Percentiles rank a stretch among this genome's conserved stretches.
These are phyloP conservation scores for Zygogramma bicolorata DNA, from an alignment of 2,888 invertebrate genomes.

Conservation along the genomic window DNA sequence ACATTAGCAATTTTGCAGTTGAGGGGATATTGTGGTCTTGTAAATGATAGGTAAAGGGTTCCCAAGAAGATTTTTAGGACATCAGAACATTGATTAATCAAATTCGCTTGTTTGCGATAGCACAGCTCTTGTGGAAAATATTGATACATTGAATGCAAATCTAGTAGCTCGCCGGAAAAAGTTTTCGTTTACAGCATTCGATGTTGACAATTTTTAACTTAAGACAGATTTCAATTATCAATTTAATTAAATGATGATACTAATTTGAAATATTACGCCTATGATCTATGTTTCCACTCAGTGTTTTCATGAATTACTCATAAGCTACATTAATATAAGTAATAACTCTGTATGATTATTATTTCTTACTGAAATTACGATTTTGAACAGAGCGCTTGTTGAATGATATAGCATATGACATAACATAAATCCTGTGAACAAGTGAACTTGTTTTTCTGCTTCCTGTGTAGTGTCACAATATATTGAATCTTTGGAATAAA, in stretches of 20 bases:
- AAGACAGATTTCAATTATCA: background rate
- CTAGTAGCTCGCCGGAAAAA: conserved; percentile 1
- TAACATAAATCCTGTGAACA: too few species aligned
- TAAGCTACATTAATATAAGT: conserved; percentile 2
- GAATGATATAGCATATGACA: too few species aligned
- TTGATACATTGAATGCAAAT: conserved; percentile 12
- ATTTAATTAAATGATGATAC: too few species aligned
- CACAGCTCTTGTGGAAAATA: background rate
- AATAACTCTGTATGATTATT: background rate
- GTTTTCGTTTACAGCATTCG: conserved; percentile 9
- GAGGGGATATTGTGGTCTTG: too few species aligned
- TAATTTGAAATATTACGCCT: conserved; percentile 7
- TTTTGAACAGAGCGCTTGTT: background rate
- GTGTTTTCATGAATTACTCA: conserved; percentile 6
- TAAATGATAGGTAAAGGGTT: too few species aligned
- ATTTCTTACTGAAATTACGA: background rate
- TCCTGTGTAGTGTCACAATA: too few species aligned
- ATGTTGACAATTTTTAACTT: background rate
- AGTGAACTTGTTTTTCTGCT: too few species aligned
- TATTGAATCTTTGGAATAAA: too few species aligned
- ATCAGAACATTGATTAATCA: too few species aligned
- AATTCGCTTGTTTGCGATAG: conserved; percentile 12
- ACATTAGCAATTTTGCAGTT: too few species aligned
- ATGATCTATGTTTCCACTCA: background rate
- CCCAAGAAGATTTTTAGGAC: too few species aligned